Conservation (phyloP, 2,888 invertebrate genomes). For the Craniophora ligustri region DNA sequence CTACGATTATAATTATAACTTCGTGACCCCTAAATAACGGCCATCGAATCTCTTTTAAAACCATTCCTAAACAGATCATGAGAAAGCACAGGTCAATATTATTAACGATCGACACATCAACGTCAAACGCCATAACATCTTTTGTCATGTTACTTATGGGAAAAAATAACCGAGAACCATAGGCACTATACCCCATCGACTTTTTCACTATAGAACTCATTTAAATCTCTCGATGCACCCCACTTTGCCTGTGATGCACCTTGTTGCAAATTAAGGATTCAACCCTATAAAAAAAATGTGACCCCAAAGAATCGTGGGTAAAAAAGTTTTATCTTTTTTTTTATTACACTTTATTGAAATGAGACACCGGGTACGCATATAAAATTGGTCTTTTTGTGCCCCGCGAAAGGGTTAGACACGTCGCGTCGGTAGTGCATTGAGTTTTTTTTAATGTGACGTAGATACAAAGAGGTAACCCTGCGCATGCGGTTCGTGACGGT, state of each 20-base stretch:
- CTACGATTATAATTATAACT: too few species aligned
- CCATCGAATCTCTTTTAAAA: constrained; percentile 2
- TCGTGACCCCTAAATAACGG: background rate
- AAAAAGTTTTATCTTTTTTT: constrained; percentile 85
- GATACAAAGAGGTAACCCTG: constrained; percentile 74
- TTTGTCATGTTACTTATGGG: constrained; percentile 74
- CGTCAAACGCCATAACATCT: constrained; percentile 78
- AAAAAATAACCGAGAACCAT: constrained; percentile 71
- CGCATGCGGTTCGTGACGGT: constrained; percentile 81
- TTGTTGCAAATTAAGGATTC: constrained; percentile 88
- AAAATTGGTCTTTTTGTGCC: constrained; percentile 85
- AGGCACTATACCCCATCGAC: constrained; percentile 70
- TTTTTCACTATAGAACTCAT: constrained; percentile 84
- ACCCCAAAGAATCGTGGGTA: constrained; percentile 87
- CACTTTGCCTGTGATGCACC: constrained; percentile 84
- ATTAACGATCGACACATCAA: constrained; percentile 75
- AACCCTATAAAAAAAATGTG: constrained; percentile 81
- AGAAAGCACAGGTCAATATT: constrained; percentile 64
- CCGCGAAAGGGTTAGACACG: constrained; percentile 78
- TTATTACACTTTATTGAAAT: constrained; percentile 86
- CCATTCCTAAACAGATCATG: constrained; percentile 52
- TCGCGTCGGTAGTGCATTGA: constrained; percentile 72
- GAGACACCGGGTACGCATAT: constrained; percentile 87
- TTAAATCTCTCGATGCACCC: constrained; percentile 81
- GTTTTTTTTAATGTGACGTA: constrained; percentile 67